Conservation (phyloP, 2,797 vertebrate genomes). For the Tiaroga cobitis region DNA sequence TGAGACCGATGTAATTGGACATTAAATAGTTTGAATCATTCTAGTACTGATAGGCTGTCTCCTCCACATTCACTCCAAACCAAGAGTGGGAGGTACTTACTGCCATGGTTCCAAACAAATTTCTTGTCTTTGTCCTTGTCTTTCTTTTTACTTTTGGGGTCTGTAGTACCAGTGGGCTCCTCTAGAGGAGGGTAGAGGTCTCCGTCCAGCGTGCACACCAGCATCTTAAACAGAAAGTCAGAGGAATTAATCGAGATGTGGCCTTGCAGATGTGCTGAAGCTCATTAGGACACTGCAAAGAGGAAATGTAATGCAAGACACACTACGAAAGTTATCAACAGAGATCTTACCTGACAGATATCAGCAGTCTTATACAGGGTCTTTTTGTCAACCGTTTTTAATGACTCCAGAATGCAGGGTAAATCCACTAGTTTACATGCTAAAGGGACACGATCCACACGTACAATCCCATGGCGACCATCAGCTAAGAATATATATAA, state of each 20-base stretch:
- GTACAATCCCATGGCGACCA: slow-evolving; percentile 88
- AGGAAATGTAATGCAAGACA: not conserved
- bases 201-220: slow-evolving; percentile 95
- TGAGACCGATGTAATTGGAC: slow-evolving; percentile 61
- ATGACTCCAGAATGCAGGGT: slow-evolving; percentile 89
- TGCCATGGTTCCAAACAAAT: slow-evolving; percentile 97
- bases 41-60: slow-evolving; percentile 23
- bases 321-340: not conserved
- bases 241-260: slow-evolving; percentile 1
- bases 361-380: slow-evolving; percentile 96
- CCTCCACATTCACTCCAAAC: not conserved
- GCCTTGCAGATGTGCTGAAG: not conserved
- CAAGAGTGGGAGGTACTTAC: slow-evolving; percentile 69
- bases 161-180: slow-evolving; percentile 87
- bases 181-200: slow-evolving; percentile 95
- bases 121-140: slow-evolving; percentile 98
- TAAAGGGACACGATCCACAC: slow-evolving; percentile 89
- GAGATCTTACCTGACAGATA: slow-evolving; percentile 88
- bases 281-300: slow-evolving; percentile 11
- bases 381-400: slow-evolving; percentile 96
- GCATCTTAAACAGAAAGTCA: slow-evolving; percentile 81
- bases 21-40: slow-evolving; percentile 48
- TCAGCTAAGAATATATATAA: slow-evolving; percentile 77
- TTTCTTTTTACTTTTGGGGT: slow-evolving; percentile 95
- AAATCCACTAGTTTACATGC: slow-evolving; percentile 93